Conservation (phyloP, 2,797 vertebrate genomes). For the Anguilla pacifica region DNA sequence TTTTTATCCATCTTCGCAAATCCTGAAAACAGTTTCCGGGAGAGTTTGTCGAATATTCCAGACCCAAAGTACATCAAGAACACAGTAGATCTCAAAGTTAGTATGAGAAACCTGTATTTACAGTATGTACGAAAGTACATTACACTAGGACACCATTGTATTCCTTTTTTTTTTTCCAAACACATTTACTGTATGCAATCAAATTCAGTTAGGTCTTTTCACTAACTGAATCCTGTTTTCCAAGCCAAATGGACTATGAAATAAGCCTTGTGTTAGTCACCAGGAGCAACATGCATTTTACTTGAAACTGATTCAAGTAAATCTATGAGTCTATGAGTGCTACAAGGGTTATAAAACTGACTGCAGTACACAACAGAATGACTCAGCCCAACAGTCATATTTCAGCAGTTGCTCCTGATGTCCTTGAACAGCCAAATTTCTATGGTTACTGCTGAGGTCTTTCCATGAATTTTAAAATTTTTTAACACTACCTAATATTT, state of each 20-base stretch:
- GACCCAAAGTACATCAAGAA: not conserved
- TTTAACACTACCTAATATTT: not conserved
- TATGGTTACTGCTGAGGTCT: not conserved
- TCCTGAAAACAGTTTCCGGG: not conserved
- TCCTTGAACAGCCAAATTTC: not conserved
- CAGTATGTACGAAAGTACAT: not conserved
- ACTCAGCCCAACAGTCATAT: not conserved
- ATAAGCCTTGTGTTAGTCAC: not conserved
- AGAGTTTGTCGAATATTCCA: not conserved
- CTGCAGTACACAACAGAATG: not conserved
- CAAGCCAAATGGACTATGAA: not conserved
- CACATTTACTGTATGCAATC: not conserved
- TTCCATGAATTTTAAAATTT: not conserved
- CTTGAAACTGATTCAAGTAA: not conserved
- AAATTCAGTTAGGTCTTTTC: not conserved
- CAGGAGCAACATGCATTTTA: not conserved
- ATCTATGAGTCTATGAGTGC: not conserved
- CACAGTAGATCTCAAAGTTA: not conserved
- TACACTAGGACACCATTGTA: not conserved
- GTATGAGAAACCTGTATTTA: not conserved
- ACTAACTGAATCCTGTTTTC: not conserved
- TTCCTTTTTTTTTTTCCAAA: not conserved
- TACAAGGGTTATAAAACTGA: not conserved
- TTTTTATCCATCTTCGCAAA: not conserved
- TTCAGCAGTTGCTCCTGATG: too few species aligned